Conservation (phyloP, 35 echinoderm and acorn worm genomes). For the Hemicentrotus pulcherrimus region DNA sequence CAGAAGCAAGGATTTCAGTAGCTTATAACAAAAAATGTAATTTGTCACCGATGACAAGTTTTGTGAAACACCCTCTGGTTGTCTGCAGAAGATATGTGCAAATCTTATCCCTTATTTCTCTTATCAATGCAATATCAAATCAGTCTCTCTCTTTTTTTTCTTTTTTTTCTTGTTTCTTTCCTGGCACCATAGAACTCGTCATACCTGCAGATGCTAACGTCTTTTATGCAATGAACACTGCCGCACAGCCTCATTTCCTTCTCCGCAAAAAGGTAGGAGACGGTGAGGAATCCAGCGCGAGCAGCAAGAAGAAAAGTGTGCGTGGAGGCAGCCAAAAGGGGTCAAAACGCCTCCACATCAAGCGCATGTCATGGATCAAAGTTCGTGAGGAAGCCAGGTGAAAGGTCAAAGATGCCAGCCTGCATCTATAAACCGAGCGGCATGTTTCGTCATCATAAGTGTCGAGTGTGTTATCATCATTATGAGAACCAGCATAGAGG, state of each 20-base stretch:
- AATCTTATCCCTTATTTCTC: too few relatives aligned
- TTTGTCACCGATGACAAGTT: too few relatives aligned
- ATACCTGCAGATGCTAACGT: conserved; percentile 92
- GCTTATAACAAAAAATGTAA: too few relatives aligned
- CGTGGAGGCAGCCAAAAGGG: conserved; percentile 27
- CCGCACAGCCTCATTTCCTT: conserved; percentile 68
- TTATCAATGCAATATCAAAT: too few relatives aligned
- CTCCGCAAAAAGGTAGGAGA: not conserved
- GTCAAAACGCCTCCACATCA: conserved; percentile 41
- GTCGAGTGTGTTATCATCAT: not conserved
- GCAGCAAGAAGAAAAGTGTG: conserved; percentile 26
- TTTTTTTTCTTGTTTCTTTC: not conserved
- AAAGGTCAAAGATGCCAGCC: not conserved
- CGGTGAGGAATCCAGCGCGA: not conserved
- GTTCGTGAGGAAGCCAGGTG: conserved; percentile 35
- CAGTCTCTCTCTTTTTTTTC: too few relatives aligned
- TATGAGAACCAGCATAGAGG: not conserved
- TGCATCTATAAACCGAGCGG: too few relatives aligned
- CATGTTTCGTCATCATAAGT: not conserved
- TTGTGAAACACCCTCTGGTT: too few relatives aligned
- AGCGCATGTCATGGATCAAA: conserved; percentile 44
- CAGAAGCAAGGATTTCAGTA: too few relatives aligned
- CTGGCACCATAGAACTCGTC: conserved; percentile 53
- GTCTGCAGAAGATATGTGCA: too few relatives aligned
- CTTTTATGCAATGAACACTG: conserved; percentile 89